Conservation (phyloP, 2,888 invertebrate genomes). For the Teinopalpus imperialis region DNA sequence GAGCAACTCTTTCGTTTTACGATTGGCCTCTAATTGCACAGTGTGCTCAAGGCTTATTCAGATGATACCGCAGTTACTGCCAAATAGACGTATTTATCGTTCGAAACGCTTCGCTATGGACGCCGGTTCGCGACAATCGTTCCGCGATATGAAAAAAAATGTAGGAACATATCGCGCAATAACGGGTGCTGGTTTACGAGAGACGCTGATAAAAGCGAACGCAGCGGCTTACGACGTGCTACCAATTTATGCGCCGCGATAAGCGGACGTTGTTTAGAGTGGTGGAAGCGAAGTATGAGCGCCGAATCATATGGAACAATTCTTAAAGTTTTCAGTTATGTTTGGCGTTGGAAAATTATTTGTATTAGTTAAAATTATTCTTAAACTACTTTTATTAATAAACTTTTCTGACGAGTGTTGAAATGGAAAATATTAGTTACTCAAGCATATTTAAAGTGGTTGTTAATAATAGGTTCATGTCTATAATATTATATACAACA, state of each 20-base stretch:
- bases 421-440: no score
- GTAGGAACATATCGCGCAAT: conserved; percentile 70
- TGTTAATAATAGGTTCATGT: no score
- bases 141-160: conserved; percentile 68
- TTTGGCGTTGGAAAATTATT: no score
- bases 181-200: conserved; percentile 76
- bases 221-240: conserved; percentile 78
- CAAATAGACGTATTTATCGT: conserved; percentile 75
- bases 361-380: no score
- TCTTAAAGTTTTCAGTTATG: conserved; percentile 4
- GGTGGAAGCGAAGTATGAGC: conserved; percentile 62
- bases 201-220: conserved; percentile 71
- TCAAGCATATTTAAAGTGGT: no score
- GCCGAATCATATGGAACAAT: conserved; percentile 55
- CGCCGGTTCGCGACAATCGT: conserved; percentile 42
- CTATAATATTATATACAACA: no score
- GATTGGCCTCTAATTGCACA: conserved; percentile 80
- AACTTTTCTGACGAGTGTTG: no score
- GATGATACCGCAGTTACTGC: conserved; percentile 62
- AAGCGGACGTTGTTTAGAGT: conserved; percentile 77
- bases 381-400: no score
- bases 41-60: conserved; percentile 76
- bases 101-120: conserved; percentile 54
- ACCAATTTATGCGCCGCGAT: conserved; percentile 79
- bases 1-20: conserved; percentile 79